A percentile compares a stretch with the other conserved stretches of the same genome.
These are phyloP conservation scores for Osedax fenrisi DNA, from an alignment of 2,888 invertebrate genomes.

Conservation along the genomic window DNA sequence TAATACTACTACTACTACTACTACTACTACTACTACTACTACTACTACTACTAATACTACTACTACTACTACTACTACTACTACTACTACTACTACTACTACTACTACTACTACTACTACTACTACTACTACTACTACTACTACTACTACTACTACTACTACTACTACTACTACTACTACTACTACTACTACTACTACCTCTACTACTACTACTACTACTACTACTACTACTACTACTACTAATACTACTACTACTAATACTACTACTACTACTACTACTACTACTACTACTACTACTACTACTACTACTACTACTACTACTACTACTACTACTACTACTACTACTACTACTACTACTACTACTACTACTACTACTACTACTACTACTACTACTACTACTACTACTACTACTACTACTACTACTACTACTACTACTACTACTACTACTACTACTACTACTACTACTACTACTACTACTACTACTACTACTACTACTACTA, in stretches of 20 bases:
- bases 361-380: conserved; percentile 7
- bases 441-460: background rate
- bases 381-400: conserved; percentile 14
- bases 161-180: conserved; percentile 6
- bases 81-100: conserved; percentile 18
- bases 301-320: conserved; percentile 13
- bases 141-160: conserved; percentile 11
- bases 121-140: conserved; percentile 24
- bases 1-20: too few species aligned
- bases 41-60: too few species aligned
- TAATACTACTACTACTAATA: too few species aligned
- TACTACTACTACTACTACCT: background rate
- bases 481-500: conserved; percentile 6
- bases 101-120: conserved; percentile 23
- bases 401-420: conserved; percentile 17
- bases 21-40: too few species aligned
- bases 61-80: conserved; percentile 15
- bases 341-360: conserved; percentile 19
- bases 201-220: background rate
- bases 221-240: background rate
- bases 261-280: conserved; percentile 8
- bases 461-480: conserved; percentile 10
- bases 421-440: conserved; percentile 14
- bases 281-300: conserved; percentile 14
- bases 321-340: conserved; percentile 5